Percentiles rank a stretch among this genome's conserved stretches.
phyloP scores from a whole-genome alignment of 2,113 vertebrate genomes.

The Anoura caudifer region DNA sequence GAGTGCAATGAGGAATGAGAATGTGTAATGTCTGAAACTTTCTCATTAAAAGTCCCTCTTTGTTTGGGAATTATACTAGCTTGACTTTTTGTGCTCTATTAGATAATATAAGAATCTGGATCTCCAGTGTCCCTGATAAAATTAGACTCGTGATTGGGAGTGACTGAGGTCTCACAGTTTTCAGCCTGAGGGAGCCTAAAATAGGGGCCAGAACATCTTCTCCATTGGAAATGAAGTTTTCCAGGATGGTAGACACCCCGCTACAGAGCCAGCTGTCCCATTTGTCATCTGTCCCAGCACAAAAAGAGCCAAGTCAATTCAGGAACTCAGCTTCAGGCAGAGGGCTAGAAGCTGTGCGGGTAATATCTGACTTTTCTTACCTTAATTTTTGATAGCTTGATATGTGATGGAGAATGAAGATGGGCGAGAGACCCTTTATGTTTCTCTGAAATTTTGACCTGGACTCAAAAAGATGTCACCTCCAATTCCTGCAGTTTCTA shows the following conservation, averaged over 20 bases:
- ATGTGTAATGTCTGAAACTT: constrained; percentile 65
- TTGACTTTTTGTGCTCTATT: constrained; percentile 7
- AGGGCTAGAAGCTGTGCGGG: neutral
- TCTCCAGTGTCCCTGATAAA: constrained; percentile 11
- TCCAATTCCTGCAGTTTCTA: neutral
- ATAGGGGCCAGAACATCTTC: neutral
- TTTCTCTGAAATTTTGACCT: neutral
- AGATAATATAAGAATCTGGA: neutral
- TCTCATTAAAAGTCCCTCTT: constrained; percentile 63
- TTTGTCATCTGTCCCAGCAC: neutral
- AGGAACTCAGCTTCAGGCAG: neutral
- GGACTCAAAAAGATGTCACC: neutral
- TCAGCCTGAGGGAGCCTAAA: neutral
- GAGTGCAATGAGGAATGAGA: constrained; percentile 22
- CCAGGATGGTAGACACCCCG: neutral
- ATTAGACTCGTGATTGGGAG: neutral
- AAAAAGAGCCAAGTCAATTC: neutral
- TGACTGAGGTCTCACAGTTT: neutral
- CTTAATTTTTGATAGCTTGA: neutral
- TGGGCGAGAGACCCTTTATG: neutral
- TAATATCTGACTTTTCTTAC: neutral
- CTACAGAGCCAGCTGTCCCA: neutral
- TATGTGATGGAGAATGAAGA: neutral
- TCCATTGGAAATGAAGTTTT: neutral
- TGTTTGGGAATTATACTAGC: constrained; percentile 47